Base-by-base conservation (phyloP, 2,797 vertebrate genomes). In the Malacoraja senta region DNA sequence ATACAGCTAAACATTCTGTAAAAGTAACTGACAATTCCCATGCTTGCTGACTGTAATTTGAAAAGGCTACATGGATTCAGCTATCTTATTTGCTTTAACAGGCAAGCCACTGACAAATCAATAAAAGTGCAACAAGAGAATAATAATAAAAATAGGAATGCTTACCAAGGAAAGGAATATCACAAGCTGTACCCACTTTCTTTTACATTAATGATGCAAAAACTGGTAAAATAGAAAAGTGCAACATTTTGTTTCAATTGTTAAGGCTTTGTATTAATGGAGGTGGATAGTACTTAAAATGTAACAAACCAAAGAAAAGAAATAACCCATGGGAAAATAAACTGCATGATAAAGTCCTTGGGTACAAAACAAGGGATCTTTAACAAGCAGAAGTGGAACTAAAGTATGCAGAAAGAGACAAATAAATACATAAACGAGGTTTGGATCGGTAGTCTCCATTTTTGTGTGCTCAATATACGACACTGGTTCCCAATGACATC, bases 1-100 rank as follows among this genome's bases (percentile, higher is more conserved):
- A 88, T 88, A 84, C 81, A 88, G 58, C 61, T 88, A 68, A 88
- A 88, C 61, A 88, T 63, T 88, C 63, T 88, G 61, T 65, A 88
- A 88, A 72, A 84, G 26, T 29, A 84, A 68, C 84, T 88, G 84
- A 32, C 84, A 88, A 88, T 35, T 88, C 84, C 84, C 84, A 65
- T 65, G n/a, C 53, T 63, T n/a, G 32, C 84, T 88, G 84, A 88
- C 61, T 88, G 84, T 29, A 65, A 88, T 63, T 88, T 88, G 32
- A 63, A 32, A 68, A 65, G 84, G 19, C 84, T 61, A 88, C 10
- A n/a, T 32, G 84, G 58, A 88, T 88, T 88, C 61, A 21, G 61
- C 84, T 61, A 58, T 61, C 53, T 84, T 83, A 83, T 88, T 68
- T 68, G 63, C 61, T 88, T 88, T 65, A 32, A 88, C n/a, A 21